Evolutionary conservation across 2,113 vertebrate species (phyloP).

Genomic region (Dasyprocta punctata): DNA sequence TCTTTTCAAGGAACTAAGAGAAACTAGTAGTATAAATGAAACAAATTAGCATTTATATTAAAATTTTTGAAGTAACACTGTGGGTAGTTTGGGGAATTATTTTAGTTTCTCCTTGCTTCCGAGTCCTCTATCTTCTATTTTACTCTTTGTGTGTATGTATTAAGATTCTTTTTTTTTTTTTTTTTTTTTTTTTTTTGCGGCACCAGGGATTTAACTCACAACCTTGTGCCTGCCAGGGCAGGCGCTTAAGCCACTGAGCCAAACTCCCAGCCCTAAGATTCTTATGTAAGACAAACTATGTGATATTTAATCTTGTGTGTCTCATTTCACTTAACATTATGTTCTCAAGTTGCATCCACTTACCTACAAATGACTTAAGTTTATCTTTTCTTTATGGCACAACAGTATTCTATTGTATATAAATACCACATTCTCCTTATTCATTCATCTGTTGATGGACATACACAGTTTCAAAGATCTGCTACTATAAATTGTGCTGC

Average conservation of each 20-base stretch:
- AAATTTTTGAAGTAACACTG: background rate
- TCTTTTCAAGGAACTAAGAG: background rate
- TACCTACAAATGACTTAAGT: background rate
- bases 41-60: background rate
- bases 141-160: background rate
- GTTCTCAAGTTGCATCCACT: background rate
- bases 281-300: background rate
- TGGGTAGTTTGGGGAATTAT: background rate
- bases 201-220: no score
- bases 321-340: background rate
- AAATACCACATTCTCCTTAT: background rate
- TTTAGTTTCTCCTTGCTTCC: background rate
- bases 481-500: background rate
- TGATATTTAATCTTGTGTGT: background rate
- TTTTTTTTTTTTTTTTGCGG: no score
- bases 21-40: background rate
- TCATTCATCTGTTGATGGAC: background rate
- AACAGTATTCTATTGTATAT: background rate
- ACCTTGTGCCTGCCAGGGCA: no score
- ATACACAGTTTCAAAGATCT: background rate
- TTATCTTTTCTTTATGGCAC: background rate
- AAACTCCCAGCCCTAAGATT: no score
- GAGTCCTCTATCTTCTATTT: background rate
- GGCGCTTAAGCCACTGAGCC: no score
- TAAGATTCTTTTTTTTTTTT: background rate